Evolutionary conservation across 2,888 invertebrate species (phyloP).

Genomic region (Archips crataeganus): DNA sequence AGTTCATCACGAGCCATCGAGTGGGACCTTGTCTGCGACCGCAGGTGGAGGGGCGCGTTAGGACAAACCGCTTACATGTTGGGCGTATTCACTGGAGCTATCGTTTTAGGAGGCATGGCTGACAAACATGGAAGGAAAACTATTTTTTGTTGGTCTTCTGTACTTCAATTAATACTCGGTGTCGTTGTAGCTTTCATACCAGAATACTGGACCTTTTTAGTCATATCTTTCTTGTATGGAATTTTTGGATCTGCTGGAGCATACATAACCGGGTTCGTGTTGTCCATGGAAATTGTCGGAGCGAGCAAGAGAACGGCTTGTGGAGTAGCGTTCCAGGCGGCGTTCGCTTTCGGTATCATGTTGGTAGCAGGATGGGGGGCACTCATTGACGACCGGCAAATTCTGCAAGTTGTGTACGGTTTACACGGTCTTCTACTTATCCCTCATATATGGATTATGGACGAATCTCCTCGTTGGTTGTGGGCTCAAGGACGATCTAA

Average conservation of each 20-base stretch:
- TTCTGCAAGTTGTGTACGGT: constrained; percentile 92
- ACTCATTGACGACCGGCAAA: constrained; percentile 89
- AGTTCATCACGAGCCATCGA: constrained; percentile 91
- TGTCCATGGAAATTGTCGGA: constrained; percentile 94
- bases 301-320: constrained; percentile 92
- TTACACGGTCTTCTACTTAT: constrained; percentile 90
- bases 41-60: constrained; percentile 92
- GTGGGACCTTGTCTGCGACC: constrained; percentile 93
- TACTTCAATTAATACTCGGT: constrained; percentile 90
- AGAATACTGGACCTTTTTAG: constrained; percentile 90
- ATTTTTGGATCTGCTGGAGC: constrained; percentile 94
- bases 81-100: constrained; percentile 94
- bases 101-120: constrained; percentile 92
- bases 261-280: constrained; percentile 88
- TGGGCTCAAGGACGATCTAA: constrained; percentile 92
- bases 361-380: constrained; percentile 94
- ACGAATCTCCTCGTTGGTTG: constrained; percentile 95
- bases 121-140: constrained; percentile 94
- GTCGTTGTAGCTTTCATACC: constrained; percentile 92
- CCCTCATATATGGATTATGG: constrained; percentile 95
- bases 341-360: constrained; percentile 93
- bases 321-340: constrained; percentile 92
- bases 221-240: constrained; percentile 89
- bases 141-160: constrained; percentile 92
- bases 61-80: constrained; percentile 93